Evolutionary conservation across 2,797 vertebrate genomes (phyloP).

Genomic region (Morus bassanus): DNA sequence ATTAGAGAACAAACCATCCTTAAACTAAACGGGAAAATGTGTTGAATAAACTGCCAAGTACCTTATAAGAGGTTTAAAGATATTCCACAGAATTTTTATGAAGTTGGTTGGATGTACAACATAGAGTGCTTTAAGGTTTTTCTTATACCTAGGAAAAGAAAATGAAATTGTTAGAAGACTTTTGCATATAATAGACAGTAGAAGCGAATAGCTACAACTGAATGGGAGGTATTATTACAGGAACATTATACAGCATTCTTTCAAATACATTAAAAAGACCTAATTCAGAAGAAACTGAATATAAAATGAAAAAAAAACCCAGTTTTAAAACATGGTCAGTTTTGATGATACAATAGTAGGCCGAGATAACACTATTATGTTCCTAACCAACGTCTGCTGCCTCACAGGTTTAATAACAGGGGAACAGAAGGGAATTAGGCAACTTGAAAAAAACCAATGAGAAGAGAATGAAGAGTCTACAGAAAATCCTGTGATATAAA

Average conservation of each 20-base stretch:
- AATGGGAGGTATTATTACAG: conserved; percentile 32
- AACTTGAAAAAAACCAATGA: not conserved
- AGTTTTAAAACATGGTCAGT: not conserved
- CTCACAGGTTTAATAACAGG: not conserved
- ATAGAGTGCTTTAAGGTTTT: conserved; percentile 87
- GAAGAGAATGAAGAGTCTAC: not conserved
- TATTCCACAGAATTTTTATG: conserved; percentile 85
- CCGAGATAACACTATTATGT: not conserved
- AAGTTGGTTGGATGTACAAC: conserved; percentile 88
- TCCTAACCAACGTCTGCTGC: not conserved
- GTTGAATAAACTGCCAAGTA: conserved; percentile 26
- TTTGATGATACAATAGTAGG: not conserved
- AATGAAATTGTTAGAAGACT: conserved; percentile 21
- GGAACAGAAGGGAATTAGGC: not conserved
- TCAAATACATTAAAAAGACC: not conserved
- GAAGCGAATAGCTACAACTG: not conserved
- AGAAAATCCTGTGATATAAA: not conserved
- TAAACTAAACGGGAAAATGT: not conserved
- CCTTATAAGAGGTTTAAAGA: conserved; percentile 90
- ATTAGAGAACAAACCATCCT: not conserved
- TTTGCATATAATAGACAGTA: not conserved
- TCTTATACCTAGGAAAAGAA: conserved; percentile 82
- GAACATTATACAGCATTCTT: not conserved
- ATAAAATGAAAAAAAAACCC: not conserved
- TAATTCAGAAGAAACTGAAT: conserved; percentile 5